Base-by-base conservation (phyloP, 2,113 vertebrate species). In the Erpornis zantholeuca region DNA sequence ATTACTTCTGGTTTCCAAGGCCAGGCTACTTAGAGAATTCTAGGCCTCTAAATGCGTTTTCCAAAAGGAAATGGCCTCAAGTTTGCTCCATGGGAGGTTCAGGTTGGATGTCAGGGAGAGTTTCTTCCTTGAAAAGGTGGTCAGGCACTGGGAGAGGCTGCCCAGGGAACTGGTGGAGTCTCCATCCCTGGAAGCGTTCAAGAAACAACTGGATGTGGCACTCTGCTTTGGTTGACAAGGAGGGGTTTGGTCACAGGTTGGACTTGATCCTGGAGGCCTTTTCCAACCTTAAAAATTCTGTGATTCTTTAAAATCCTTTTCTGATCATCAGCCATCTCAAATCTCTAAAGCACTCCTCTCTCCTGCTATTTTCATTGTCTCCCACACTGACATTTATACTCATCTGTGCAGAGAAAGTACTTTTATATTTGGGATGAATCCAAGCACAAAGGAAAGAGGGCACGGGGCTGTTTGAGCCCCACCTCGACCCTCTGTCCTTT, bases 381-480 rank as follows among this genome's bases (percentile, higher is more conserved):
- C 8, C 16, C 12, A 24, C 11, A 1, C 10, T 0, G 0, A 42
- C 19, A 22, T 72, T 72, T 42, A 27, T 12, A 27, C 10, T 42
- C 28, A 29, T 2, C 9, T 40, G 23, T 15, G 15, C 42, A 54
- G 49, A 27, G 47, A 73, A 77, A 77, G 2, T 3, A 19, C 47
- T 68, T 77, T 70, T 36, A 6, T n/a, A 3, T 36, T 44, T 71
- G 29, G 29, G 71, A 75, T 42, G 5, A 54, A 12, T 25, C n/a
- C 33, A 79, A 79, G 16, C 2, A 10, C 29, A 54, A 36, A 70
- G 18, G 5, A 9, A 57, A 40, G 25, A 59, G 23, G 22, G 2
- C 3, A 2, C n/a, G 57, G 52, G 23, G 44, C 25, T 75, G 18
- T 5, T 25, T 54, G 24, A 79, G n/a, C 40, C 68, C 5, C 49